Base-by-base conservation (phyloP, 64 coral and sea anemone genomes). In the Porites lutea region DNA sequence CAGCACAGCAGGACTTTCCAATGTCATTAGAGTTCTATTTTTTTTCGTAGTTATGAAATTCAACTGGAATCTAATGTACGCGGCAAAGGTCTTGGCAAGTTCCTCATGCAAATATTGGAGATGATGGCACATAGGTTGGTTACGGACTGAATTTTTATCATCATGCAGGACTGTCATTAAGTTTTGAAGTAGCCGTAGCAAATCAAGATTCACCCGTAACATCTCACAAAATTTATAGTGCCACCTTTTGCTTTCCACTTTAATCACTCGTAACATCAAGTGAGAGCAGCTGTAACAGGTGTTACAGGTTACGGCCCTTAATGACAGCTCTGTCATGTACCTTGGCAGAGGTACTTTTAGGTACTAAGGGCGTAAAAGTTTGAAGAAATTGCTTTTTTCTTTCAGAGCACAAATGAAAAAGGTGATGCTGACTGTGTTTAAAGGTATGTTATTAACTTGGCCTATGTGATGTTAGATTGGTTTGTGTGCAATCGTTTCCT, bases 21-120 rank as follows among this genome's bases (percentile, higher is more conserved):
- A 82, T 58, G 50, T 8, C 77, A 16, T 57, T 5, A n/a, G 6
- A 52, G 8, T 48, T 62, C 2, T 79, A 48, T 60, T 75, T 43
- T 88, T 86, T 77, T 78, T 22, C 16, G 21, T 85, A 99, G 97
- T 72, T 99, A 99, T 81, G 97, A 99, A 82, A 96, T 99, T 43
- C 97, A 99, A 76, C 48, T 99, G 16, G 97, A 99, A n/a, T 89
- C 94, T 74, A 77, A 65, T 11, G 6, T 83, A 50, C 89, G 93
- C 50, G 73, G 67, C 19, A 99, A 91, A 90, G 97, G 97, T 13
- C 94, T 99, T 73, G 97, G 97, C 5, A 99, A 96, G 60, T 99
- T 99, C 48, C 81, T 99, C 1, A 96, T 99, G 97, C 97, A 96
- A 66, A 99, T 99, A 86, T 88, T 99, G 47, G 91, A 99, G 57